These are phyloP conservation scores for Craterocephalus amniculus DNA, from an alignment of 2,797 vertebrate genomes.

Conservation along the genomic window DNA sequence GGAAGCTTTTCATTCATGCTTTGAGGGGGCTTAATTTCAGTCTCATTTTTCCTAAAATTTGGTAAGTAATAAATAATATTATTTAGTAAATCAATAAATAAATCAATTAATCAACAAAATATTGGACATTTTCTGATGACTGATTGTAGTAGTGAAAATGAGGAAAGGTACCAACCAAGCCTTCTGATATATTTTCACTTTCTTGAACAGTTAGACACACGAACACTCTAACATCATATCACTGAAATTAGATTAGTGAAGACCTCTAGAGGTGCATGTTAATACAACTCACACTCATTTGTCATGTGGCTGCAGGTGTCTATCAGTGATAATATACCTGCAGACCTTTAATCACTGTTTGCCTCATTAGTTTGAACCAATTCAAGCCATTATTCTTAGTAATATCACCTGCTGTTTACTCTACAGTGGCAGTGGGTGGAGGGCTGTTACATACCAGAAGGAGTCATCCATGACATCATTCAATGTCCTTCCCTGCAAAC, in stretches of 20 bases:
- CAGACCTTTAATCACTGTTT: conserved; percentile 61
- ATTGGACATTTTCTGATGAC: neutral
- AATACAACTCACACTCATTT: conserved; percentile 12
- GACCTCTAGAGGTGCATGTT: conserved; percentile 16
- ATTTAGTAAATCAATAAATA: neutral
- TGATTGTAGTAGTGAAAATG: neutral
- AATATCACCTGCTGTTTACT: conserved; percentile 19
- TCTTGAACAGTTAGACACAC: neutral
- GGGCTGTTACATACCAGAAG: neutral
- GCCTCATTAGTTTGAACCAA: conserved; percentile 32
- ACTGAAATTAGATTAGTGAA: conserved; percentile 24
- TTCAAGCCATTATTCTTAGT: conserved; percentile 32
- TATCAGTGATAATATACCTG: conserved; percentile 61
- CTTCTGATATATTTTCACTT: neutral
- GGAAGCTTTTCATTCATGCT: neutral
- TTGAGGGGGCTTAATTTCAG: neutral
- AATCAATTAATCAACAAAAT: neutral
- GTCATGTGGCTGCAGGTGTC: conserved; percentile 59
- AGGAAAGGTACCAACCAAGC: neutral
- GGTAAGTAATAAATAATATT: no score
- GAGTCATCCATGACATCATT: conserved; percentile 6
- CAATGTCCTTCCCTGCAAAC: neutral
- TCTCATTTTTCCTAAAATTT: no score
- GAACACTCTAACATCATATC: neutral
- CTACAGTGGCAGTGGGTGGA: conserved; percentile 2